A percentile compares a stretch with the other conserved stretches of the same genome.
Evolutionary conservation across 2,797 vertebrate species (phyloP).

Genomic region (Microchirus variegatus): DNA sequence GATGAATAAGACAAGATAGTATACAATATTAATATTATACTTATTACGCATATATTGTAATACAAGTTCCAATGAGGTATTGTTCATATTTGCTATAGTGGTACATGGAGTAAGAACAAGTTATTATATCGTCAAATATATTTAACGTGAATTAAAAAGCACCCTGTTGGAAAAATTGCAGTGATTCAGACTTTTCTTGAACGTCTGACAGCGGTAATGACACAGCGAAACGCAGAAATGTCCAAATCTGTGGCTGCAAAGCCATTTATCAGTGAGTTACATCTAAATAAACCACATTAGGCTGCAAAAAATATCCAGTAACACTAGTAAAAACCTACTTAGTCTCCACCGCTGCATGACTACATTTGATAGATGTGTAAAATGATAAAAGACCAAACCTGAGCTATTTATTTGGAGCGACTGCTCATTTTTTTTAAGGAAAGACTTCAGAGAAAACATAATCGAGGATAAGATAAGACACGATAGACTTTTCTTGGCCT

Average conservation of each 20-base stretch:
- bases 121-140: too few relatives aligned
- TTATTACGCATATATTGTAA: conserved; percentile 4
- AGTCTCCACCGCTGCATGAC: neutral
- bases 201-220: neutral
- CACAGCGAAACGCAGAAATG: neutral
- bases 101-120: neutral
- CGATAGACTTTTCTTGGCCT: neutral
- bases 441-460: neutral
- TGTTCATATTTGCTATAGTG: neutral
- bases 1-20: conserved; percentile 20
- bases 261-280: neutral
- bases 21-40: neutral
- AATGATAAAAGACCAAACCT: neutral
- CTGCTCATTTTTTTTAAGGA: too few relatives aligned
- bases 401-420: neutral
- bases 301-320: neutral
- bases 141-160: neutral
- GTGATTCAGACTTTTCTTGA: neutral
- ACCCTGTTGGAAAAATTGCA: neutral
- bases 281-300: neutral
- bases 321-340: neutral
- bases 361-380: neutral
- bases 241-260: neutral
- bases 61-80: neutral
- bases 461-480: conserved; percentile 7